Evolutionary conservation across 2,113 vertebrate genomes (phyloP).

Genomic region (Pionites leucogaster): DNA sequence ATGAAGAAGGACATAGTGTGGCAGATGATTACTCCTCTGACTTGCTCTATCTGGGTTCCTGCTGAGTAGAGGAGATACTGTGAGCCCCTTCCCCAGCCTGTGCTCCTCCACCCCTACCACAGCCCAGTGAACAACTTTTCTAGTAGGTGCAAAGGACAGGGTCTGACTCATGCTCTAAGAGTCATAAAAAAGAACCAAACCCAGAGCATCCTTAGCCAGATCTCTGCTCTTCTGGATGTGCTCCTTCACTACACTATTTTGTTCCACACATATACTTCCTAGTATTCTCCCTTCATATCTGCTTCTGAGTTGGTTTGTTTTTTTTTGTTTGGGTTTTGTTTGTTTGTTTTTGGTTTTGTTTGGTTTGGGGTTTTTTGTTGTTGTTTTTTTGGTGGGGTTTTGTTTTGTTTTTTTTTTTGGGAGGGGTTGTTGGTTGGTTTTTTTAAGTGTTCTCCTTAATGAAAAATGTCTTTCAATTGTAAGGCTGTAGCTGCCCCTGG

Average conservation of each 20-base stretch:
- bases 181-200: background rate
- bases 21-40: background rate
- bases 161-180: background rate
- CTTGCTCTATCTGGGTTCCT: background rate
- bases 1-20: background rate
- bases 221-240: background rate
- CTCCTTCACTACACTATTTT: background rate
- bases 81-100: background rate
- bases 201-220: background rate
- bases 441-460: background rate
- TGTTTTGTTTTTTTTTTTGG: too few species aligned
- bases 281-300: background rate
- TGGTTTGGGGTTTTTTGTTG: background rate
- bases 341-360: background rate
- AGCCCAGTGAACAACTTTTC: background rate
- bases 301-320: background rate
- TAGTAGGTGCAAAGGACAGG: background rate
- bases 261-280: background rate
- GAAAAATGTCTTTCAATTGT: background rate
- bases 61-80: background rate
- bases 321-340: background rate
- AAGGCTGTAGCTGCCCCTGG: background rate
- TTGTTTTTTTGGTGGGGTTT: background rate
- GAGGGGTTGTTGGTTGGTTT: fast-evolving
- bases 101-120: background rate